These are phyloP conservation scores for Sycophaga agraensis DNA, from an alignment of 1,140 invertebrate species.

Conservation along the genomic window DNA sequence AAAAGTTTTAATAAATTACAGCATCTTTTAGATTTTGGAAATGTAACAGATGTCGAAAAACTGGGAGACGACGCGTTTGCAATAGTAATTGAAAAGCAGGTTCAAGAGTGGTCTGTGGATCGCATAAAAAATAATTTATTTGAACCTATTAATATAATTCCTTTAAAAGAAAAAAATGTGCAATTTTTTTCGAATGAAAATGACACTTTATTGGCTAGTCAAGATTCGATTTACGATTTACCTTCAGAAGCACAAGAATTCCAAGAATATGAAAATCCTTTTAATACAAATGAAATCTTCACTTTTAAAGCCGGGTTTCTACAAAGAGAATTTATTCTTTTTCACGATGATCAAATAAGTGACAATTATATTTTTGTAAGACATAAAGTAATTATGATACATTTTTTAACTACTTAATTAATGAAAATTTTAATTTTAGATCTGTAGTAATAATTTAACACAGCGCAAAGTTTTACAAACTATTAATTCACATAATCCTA, in stretches of 20 bases:
- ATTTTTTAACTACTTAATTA: background rate
- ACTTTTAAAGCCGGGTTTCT: slow-evolving; percentile 37
- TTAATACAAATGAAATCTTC: slow-evolving; percentile 9
- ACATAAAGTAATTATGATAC: background rate
- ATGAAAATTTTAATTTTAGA: slow-evolving; percentile 27
- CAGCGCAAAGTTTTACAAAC: slow-evolving; percentile 36
- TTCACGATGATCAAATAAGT: slow-evolving; percentile 34
- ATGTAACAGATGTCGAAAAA: slow-evolving; percentile 29
- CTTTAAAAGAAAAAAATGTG: slow-evolving; percentile 10
- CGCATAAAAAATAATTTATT: slow-evolving; percentile 13
- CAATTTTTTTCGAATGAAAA: slow-evolving; percentile 24
- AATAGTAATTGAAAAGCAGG: slow-evolving; percentile 8
- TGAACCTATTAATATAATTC: background rate
- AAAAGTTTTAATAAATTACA: slow-evolving; percentile 24
- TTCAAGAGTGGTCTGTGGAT: slow-evolving; percentile 32
- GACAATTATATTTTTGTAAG: slow-evolving; percentile 41
- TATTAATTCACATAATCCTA: slow-evolving; percentile 34
- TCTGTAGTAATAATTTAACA: slow-evolving; percentile 23
- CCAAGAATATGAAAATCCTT: slow-evolving; percentile 9
- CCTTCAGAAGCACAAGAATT: background rate
- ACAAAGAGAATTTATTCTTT: slow-evolving; percentile 34
- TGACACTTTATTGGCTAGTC: slow-evolving; percentile 21
- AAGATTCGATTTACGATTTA: slow-evolving; percentile 21
- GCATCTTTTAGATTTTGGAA: slow-evolving; percentile 37
- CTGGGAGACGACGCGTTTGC: slow-evolving; percentile 33